Percentiles rank a stretch among this genome's conserved stretches.
Conservation (phyloP, 2,888 invertebrate genomes). For the Cynaeus angustus region DNA sequence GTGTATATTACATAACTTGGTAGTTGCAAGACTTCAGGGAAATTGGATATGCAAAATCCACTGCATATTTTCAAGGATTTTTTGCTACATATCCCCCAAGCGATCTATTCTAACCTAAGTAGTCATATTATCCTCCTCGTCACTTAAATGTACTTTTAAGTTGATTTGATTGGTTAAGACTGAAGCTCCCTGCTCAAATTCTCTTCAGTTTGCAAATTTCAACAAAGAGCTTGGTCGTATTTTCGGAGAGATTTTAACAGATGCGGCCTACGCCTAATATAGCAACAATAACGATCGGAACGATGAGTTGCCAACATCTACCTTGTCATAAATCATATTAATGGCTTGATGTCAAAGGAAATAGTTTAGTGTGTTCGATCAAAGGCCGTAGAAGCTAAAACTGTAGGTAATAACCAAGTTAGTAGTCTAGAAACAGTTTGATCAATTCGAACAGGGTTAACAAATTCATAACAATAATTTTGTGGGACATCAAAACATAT, state of each 20-base stretch:
- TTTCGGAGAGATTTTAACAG: no score
- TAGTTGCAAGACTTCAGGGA: constrained; percentile 48
- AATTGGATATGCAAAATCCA: constrained; percentile 44
- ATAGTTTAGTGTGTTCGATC: constrained; percentile 13
- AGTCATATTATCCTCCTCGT: constrained; percentile 11
- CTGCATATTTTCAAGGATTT: constrained; percentile 42
- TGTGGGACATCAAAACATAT: constrained; percentile 23
- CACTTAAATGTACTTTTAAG: not conserved
- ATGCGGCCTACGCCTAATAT: constrained; percentile 29
- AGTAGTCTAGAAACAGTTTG: constrained; percentile 25
- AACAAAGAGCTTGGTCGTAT: no score
- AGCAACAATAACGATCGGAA: not conserved
- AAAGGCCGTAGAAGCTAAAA: constrained; percentile 22
- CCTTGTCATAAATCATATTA: constrained; percentile 27
- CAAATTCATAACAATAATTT: constrained; percentile 23
- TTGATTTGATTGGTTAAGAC: constrained; percentile 32
- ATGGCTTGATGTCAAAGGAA: constrained; percentile 12
- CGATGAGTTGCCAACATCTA: constrained; percentile 20
- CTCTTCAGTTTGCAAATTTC: not conserved
- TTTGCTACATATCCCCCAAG: constrained; percentile 27
- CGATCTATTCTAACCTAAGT: constrained; percentile 33
- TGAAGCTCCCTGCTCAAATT: no score
- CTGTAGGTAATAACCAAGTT: constrained; percentile 3
- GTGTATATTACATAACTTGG: constrained; percentile 38
- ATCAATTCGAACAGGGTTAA: constrained; percentile 32